Base-by-base conservation (phyloP, 2,797 vertebrate species). In the Menidia menidia region DNA sequence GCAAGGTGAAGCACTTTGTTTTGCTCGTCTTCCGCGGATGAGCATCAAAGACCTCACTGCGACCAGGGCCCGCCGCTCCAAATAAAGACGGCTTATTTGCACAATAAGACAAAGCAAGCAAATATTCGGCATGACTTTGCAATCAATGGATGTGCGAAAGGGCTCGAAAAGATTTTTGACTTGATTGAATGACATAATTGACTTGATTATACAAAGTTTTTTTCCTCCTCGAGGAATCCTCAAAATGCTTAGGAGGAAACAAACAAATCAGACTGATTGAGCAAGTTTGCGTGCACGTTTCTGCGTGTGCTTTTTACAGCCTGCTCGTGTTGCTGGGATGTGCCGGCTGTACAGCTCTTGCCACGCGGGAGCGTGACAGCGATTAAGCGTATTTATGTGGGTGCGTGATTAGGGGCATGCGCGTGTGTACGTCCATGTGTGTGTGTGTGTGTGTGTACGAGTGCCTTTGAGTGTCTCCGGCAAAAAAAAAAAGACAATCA, bases 181-280 rank as follows among this genome's bases (percentile, higher is more conserved):
- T 92, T 94, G 94, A 94, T 94, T 94, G 94, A 94, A 93, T 89
- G 91, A 93, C 93, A 94, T 94, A 94, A 94, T 94, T 94, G 92
- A 92, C 92, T 95, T 94, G 93, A 94, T 94, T 94, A 93, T 92
- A 80, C 89, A 89, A 91, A 84, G 85, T 89, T 90, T 86, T 81
- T 85, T 79, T 55, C 68, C 87, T 87, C 89, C 89, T 91, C 78
- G 87, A 92, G 91, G 89, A 92, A 92, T 92, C 88, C 88, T 92
- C 89, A 84, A 91, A 91, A 89, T 80, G 88, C 89, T 92, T 90
- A 86, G 87, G 87, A 91, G 90, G 92, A 92, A 92, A 93, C 91
- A 93, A 94, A 94, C 93, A 95, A 94, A 94, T 95, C 93, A 95
- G 86, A 72, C 88, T 95, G 94, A 94, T 95, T 95, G 93, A 94